Conservation (phyloP, 1,140 invertebrate genomes). For the Tetragonula clypearis region DNA sequence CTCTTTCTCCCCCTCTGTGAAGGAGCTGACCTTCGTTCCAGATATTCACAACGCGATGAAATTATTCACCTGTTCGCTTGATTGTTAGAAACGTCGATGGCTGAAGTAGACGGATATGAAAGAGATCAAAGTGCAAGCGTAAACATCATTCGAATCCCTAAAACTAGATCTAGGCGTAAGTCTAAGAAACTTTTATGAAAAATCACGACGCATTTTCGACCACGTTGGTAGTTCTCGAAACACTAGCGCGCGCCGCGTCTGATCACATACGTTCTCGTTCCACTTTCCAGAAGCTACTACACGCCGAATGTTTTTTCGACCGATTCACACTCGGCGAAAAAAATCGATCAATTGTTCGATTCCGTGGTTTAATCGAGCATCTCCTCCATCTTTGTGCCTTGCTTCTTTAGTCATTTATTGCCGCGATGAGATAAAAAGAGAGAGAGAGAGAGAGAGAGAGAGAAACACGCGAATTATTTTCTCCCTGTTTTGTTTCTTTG, state of each 20-base stretch:
- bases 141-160: too few species aligned
- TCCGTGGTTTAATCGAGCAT: neutral
- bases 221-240: too few species aligned
- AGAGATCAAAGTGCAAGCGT: too few species aligned
- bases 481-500: neutral
- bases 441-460: neutral
- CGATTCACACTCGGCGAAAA: neutral
- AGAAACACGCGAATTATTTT: neutral
- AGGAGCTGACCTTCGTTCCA: neutral
- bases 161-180: too few species aligned
- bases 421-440: neutral
- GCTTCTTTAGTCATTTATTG: neutral
- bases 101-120: too few species aligned
- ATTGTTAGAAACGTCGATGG: too few species aligned
- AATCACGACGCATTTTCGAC: too few species aligned
- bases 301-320: neutral
- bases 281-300: neutral
- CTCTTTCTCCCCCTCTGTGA: neutral
- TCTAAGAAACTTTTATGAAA: too few species aligned
- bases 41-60: neutral
- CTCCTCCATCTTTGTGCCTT: neutral
- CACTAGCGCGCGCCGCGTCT: neutral
- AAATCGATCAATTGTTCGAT: slow-evolving; percentile 11
- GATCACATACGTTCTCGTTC: neutral
- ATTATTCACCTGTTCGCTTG: neutral